Conservation (phyloP, 1,140 invertebrate species). For the Papilio polyxenes region DNA sequence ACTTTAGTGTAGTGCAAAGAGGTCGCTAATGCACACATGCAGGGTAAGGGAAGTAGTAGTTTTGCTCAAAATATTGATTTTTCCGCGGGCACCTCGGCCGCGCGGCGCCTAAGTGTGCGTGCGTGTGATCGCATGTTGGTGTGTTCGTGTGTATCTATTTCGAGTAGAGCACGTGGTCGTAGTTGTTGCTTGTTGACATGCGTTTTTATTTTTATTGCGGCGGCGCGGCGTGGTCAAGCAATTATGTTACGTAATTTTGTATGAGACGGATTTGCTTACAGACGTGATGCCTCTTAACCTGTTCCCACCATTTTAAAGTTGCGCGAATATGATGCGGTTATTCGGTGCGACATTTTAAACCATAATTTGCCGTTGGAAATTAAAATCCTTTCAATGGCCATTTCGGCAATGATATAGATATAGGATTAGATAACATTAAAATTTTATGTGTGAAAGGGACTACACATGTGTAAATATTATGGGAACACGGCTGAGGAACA, state of each 20-base stretch:
- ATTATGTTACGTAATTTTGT: slow-evolving; percentile 32
- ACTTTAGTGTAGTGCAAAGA: slow-evolving; percentile 50
- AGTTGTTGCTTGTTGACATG: slow-evolving; percentile 76
- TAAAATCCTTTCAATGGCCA: neutral
- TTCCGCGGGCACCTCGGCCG: slow-evolving; percentile 70
- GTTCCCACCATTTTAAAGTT: neutral
- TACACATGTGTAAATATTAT: neutral
- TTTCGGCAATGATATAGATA: neutral
- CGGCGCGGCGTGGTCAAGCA: slow-evolving; percentile 46
- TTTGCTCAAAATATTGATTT: slow-evolving; percentile 81
- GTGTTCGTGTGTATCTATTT: slow-evolving; percentile 75
- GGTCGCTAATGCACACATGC: slow-evolving; percentile 63
- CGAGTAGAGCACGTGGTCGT: slow-evolving; percentile 76
- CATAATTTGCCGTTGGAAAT: neutral
- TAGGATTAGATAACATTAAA: neutral
- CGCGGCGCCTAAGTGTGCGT: slow-evolving; percentile 58
- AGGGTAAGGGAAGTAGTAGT: slow-evolving; percentile 77
- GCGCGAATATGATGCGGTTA: neutral
- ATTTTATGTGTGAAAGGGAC: slow-evolving; percentile 3
- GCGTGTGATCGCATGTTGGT: slow-evolving; percentile 43
- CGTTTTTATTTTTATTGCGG: slow-evolving; percentile 77
- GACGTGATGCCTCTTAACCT: slow-evolving; percentile 17
- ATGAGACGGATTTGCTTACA: slow-evolving; percentile 31
- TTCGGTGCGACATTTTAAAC: neutral
- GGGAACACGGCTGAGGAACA: slow-evolving; percentile 51